Evolutionary conservation across 2,888 invertebrate species (phyloP).

Genomic region (Neoscelio sp.): DNA sequence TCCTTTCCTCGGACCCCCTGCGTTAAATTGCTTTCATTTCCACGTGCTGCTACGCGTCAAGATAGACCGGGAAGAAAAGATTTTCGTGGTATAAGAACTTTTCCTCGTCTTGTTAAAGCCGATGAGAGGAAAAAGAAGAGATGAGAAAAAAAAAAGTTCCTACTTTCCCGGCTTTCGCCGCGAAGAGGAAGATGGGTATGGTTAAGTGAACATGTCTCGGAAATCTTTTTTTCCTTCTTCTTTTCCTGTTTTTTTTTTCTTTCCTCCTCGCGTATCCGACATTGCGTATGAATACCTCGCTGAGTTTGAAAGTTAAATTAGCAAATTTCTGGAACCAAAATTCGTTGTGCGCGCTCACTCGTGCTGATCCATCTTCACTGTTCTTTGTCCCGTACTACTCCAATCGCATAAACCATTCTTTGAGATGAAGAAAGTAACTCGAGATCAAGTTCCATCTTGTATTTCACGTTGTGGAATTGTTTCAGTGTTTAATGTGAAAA

Average conservation of each 20-base stretch:
- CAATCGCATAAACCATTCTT: constrained; percentile 6
- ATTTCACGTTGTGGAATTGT: constrained; percentile 15
- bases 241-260: constrained; percentile 21
- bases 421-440: constrained; percentile 26
- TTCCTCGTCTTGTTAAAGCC: constrained; percentile 63
- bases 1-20: constrained; percentile 45
- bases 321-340: constrained; percentile 52
- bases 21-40: constrained; percentile 56
- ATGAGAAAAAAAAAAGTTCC: constrained; percentile 34
- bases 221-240: constrained; percentile 47
- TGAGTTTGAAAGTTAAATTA: constrained; percentile 63
- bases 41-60: constrained; percentile 50
- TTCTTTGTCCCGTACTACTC: constrained; percentile 5
- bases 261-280: constrained; percentile 46
- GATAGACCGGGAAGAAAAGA: constrained; percentile 61
- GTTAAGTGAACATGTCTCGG: constrained; percentile 65
- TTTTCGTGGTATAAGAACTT: constrained; percentile 65
- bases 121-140: constrained; percentile 35
- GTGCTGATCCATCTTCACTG: constrained; percentile 39
- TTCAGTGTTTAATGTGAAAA: constrained; percentile 34
- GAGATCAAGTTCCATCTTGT: constrained; percentile 3
- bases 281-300: constrained; percentile 54
- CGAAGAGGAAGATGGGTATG: constrained; percentile 47
- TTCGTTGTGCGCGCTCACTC: constrained; percentile 7
- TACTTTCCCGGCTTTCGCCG: constrained; percentile 35